Evolutionary conservation across 2,113 vertebrate species (phyloP), one percentile per base, ranked within the genome.

Genomic region (Argyrosomus japonicus): DNA sequence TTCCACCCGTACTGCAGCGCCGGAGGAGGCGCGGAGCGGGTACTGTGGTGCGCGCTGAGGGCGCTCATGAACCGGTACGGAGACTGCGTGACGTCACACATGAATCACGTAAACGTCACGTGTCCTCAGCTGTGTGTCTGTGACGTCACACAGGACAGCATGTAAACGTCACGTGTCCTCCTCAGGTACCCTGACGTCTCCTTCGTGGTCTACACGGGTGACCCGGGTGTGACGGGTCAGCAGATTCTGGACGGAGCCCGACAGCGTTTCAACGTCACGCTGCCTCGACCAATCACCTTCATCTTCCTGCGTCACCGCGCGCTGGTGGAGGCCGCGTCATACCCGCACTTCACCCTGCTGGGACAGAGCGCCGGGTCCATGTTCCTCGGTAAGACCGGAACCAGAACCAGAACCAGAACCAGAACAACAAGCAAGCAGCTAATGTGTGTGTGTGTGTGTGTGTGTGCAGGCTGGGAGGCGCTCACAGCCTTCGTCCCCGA

Each of bases 1-100:
- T 99, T 99, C 79, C 98, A 99, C 87, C 98, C 98, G 0, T 98
- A 99, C 91, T 99, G 98, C 90, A 96, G 96, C 89, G 98, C 97
- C 0, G 98, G 98, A 5, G 98, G 98, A 5, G 98, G 98, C 72
- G 98, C 97, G 69, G 98, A 99, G 86, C 94, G 98, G 87, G 98
- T 99, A 82, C 93, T 99, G 48, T 99, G 98, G 98, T 97, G 97
- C 91, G 96, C 97, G 36, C 81, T 99, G 76, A 93, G 97, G 85
- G 91, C 96, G 0, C 94, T 99, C 29, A 97, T 99, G 93, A 95
- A 95, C 89, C 96, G 96, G 98, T 99, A 72, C 64, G 2, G 6
- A 15, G 51, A 3, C 51, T 21, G 51, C 2, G 3, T 8, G 25
- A 27, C 25, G 25, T 27, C 25, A 27, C 2, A 27, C 25, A 27